Evolutionary conservation across 2,888 invertebrate genomes (phyloP).

Genomic region (Podotricha telesiphe): DNA sequence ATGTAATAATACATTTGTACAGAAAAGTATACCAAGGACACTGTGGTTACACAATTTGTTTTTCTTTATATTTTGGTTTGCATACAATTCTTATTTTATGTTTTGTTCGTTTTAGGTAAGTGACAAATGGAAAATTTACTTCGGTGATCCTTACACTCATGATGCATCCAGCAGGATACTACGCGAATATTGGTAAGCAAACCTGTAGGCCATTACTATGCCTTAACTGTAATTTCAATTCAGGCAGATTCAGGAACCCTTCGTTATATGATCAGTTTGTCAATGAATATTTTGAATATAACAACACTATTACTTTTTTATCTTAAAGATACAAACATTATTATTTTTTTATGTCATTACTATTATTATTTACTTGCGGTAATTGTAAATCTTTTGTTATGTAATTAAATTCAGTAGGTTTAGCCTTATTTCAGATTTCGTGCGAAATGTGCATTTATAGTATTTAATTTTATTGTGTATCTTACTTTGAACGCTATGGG

Average conservation of each 20-base stretch:
- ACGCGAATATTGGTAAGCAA: slow-evolving; percentile 79
- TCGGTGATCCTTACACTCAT: slow-evolving; percentile 72
- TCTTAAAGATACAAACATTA: background rate
- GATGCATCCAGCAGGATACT: slow-evolving; percentile 82
- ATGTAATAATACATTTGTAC: background rate
- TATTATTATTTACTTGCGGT: background rate
- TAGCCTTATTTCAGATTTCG: background rate
- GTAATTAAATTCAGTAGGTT: background rate
- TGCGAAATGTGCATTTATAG: background rate
- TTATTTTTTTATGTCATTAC: background rate
- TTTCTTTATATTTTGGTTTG: slow-evolving; percentile 20
- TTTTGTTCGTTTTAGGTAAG: slow-evolving; percentile 77
- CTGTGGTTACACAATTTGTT: slow-evolving; percentile 2
- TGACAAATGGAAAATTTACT: slow-evolving; percentile 78
- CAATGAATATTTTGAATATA: background rate
- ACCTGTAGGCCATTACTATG: slow-evolving; percentile 7
- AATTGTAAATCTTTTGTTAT: background rate
- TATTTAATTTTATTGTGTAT: background rate
- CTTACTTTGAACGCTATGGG: background rate
- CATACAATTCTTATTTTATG: slow-evolving; percentile 35
- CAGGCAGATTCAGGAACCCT: background rate
- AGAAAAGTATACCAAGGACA: background rate
- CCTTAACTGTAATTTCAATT: background rate
- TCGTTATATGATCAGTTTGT: background rate
- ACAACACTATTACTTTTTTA: background rate